These are phyloP conservation scores for Holacanthella duospinosa DNA, from an alignment of 2,888 invertebrate genomes.

Conservation along the genomic window DNA sequence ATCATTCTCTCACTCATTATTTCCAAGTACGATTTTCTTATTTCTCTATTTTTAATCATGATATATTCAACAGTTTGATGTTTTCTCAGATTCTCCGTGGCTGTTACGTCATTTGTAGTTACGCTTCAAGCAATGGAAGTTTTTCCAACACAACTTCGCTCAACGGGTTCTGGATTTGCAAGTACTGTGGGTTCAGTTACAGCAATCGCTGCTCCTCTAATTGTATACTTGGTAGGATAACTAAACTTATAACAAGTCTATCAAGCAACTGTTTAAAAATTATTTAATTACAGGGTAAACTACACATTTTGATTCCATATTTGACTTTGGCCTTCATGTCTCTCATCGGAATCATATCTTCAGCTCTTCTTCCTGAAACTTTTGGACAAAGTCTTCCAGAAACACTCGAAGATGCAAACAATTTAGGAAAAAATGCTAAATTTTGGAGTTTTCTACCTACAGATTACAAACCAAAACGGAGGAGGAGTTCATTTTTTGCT, in stretches of 20 bases:
- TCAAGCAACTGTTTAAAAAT: neutral
- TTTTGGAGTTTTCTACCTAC: conserved; percentile 38
- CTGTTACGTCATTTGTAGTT: conserved; percentile 50
- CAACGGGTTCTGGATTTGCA: conserved; percentile 54
- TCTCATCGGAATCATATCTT: conserved; percentile 41
- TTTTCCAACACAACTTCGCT: conserved; percentile 57
- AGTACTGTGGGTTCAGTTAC: conserved; percentile 49
- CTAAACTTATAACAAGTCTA: neutral
- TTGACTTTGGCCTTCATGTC: conserved; percentile 22
- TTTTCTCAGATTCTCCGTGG: conserved; percentile 39
- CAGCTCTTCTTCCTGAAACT: conserved; percentile 53
- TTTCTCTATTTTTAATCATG: neutral
- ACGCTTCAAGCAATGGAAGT: conserved; percentile 46
- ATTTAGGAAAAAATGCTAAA: conserved; percentile 47
- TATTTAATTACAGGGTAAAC: conserved; percentile 4
- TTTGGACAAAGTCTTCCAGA: conserved; percentile 53
- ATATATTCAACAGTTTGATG: neutral
- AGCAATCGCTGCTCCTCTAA: conserved; percentile 50
- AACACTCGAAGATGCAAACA: conserved; percentile 52
- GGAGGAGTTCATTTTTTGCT: neutral
- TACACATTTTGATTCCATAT: conserved; percentile 4
- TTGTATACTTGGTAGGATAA: conserved; percentile 48
- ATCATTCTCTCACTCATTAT: conserved; percentile 27
- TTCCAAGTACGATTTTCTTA: conserved; percentile 23
- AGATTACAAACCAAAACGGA: neutral